Percentiles rank a stretch among this genome's conserved stretches.
Evolutionary conservation across 2,888 invertebrate species (phyloP).

Genomic region (Ariolimax columbianus): DNA sequence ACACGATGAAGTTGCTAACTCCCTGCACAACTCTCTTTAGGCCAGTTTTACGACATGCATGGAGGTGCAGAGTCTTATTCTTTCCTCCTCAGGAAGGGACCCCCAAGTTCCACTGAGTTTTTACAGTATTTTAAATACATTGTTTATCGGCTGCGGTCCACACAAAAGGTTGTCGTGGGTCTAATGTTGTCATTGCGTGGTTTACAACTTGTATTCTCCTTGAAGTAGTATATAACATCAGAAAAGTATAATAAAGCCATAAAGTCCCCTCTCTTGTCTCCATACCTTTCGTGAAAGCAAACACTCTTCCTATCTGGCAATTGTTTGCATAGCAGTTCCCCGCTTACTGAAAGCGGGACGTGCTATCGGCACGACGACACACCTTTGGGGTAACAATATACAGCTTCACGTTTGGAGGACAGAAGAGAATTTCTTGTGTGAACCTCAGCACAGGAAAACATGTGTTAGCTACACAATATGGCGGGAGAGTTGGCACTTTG

Average conservation of each 20-base stretch:
- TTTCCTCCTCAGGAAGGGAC: too few relatives aligned
- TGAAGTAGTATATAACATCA: background rate
- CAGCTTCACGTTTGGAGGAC: background rate
- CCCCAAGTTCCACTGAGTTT: too few relatives aligned
- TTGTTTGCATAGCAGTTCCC: background rate
- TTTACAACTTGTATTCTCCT: background rate
- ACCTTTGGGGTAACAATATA: background rate
- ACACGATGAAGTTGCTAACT: too few relatives aligned
- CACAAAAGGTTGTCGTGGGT: too few relatives aligned
- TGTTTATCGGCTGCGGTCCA: too few relatives aligned
- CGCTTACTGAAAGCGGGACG: background rate
- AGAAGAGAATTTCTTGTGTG: background rate
- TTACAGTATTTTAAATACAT: too few relatives aligned
- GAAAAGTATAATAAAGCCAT: constrained; percentile 10
- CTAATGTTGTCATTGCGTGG: background rate
- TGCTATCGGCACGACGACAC: constrained; percentile 2
- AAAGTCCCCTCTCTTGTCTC: background rate
- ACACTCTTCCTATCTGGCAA: background rate
- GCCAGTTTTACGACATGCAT: background rate
- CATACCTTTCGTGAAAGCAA: background rate
- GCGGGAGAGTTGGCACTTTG: too few relatives aligned
- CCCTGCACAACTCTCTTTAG: too few relatives aligned
- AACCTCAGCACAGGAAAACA: background rate
- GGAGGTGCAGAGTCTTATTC: too few relatives aligned
- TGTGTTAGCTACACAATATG: background rate